Evolutionary conservation across 2,888 invertebrate species (phyloP).

Genomic region (Agrotis exclamationis): DNA sequence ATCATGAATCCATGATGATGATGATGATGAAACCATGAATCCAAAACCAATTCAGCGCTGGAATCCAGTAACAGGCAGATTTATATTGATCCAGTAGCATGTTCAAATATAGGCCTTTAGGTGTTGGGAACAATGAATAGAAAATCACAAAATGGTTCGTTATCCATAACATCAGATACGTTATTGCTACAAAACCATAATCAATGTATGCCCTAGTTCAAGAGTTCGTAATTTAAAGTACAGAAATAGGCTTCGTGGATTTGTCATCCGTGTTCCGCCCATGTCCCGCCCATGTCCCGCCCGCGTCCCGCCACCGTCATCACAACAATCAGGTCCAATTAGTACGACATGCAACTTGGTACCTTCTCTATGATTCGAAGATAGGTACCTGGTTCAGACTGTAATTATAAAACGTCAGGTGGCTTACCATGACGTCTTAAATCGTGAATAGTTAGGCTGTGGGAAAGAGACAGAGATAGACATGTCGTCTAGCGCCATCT

Average conservation of each 20-base stretch:
- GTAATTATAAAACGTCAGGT: no score
- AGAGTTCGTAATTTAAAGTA: slow-evolving; percentile 16
- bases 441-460: no score
- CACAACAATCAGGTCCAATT: slow-evolving; percentile 25
- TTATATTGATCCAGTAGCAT: no score
- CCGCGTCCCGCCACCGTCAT: background rate
- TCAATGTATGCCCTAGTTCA: slow-evolving; percentile 34
- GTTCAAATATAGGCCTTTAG: no score
- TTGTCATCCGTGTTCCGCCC: background rate
- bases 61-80: no score
- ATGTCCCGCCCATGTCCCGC: background rate
- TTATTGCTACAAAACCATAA: slow-evolving; percentile 2
- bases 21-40: no score
- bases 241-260: slow-evolving; percentile 3
- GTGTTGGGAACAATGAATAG: background rate
- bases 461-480: no score
- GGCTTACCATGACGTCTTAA: no score
- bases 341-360: background rate
- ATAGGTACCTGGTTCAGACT: no score
- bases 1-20: no score
- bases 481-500: no score
- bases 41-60: background rate
- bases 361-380: background rate
- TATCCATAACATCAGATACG: background rate
- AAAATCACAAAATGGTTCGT: background rate